These are phyloP conservation scores for Drosophila paranaensis DNA, from an alignment of 2,888 invertebrate genomes.

Conservation along the genomic window DNA sequence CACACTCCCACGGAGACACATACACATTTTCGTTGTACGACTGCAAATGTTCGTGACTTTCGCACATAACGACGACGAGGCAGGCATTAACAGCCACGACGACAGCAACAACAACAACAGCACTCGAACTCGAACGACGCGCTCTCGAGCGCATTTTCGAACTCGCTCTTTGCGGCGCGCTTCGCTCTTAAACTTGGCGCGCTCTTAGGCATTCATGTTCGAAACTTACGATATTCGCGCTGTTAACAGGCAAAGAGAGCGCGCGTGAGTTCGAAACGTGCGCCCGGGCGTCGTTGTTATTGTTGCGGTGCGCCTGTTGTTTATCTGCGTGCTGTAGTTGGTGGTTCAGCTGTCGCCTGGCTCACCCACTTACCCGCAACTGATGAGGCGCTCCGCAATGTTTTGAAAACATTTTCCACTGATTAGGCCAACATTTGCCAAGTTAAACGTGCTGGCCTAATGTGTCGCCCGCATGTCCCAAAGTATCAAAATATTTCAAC, in stretches of 20 bases:
- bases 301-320: slow-evolving; percentile 44
- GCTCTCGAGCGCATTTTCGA: slow-evolving; percentile 57
- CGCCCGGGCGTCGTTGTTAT: slow-evolving; percentile 35
- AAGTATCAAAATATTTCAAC: slow-evolving; percentile 1
- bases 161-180: slow-evolving; percentile 44
- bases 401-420: slow-evolving; percentile 66
- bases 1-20: slow-evolving; percentile 10
- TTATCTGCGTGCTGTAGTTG: slow-evolving; percentile 42
- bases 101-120: not conserved
- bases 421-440: slow-evolving; percentile 53
- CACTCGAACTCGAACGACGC: slow-evolving; percentile 20
- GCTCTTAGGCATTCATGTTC: slow-evolving; percentile 54
- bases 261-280: slow-evolving; percentile 44
- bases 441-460: slow-evolving; percentile 12
- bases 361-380: not conserved
- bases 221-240: slow-evolving; percentile 64
- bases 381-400: slow-evolving; percentile 49
- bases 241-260: slow-evolving; percentile 47
- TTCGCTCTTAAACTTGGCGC: slow-evolving; percentile 62
- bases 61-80: slow-evolving; percentile 49
- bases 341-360: slow-evolving; percentile 4
- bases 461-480: not conserved
- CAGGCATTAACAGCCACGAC: slow-evolving; percentile 31
- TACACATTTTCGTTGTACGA: slow-evolving; percentile 15
- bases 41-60: slow-evolving; percentile 61